phyloP scores from a whole-genome alignment of 2,797 vertebrate genomes.

The Helarctos malayanus region DNA sequence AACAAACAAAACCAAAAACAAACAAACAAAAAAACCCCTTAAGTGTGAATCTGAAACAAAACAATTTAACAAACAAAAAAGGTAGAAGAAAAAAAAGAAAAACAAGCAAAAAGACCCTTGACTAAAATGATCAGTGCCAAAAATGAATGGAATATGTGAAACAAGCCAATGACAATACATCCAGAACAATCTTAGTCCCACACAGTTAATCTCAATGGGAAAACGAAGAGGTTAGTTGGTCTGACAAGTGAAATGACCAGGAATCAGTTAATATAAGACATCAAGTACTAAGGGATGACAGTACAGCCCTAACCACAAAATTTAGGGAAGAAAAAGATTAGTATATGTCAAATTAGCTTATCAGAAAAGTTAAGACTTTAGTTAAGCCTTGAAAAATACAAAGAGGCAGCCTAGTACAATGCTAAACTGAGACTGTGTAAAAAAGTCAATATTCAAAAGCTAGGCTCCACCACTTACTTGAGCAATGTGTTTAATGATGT shows the following conservation, averaged over 20 bases:
- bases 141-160: not conserved
- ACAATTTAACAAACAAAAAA: not conserved
- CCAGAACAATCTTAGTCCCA: not conserved
- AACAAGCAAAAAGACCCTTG: not conserved
- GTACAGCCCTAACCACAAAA: slow-evolving; percentile 30
- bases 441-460: not conserved
- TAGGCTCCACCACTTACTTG: not conserved
- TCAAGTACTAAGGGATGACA: slow-evolving; percentile 28
- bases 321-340: slow-evolving; percentile 36
- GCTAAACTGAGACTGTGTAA: not conserved
- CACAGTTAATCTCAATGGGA: not conserved
- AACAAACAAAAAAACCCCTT: not conserved
- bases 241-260: slow-evolving; percentile 16
- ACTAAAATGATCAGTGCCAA: not conserved
- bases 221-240: not conserved
- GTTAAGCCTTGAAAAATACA: not conserved
- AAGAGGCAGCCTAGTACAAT: not conserved
- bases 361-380: slow-evolving; percentile 17
- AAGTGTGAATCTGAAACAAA: slow-evolving; percentile 46
- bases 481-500: not conserved
- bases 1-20: not conserved
- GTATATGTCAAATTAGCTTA: slow-evolving; percentile 31
- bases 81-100: not conserved
- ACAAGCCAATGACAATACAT: not conserved
- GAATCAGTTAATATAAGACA: slow-evolving; percentile 31